Evolutionary conservation across 2,888 invertebrate species (phyloP), one percentile per base, ranked within the genome.

Genomic region (Chloroclystis v-ata): DNA sequence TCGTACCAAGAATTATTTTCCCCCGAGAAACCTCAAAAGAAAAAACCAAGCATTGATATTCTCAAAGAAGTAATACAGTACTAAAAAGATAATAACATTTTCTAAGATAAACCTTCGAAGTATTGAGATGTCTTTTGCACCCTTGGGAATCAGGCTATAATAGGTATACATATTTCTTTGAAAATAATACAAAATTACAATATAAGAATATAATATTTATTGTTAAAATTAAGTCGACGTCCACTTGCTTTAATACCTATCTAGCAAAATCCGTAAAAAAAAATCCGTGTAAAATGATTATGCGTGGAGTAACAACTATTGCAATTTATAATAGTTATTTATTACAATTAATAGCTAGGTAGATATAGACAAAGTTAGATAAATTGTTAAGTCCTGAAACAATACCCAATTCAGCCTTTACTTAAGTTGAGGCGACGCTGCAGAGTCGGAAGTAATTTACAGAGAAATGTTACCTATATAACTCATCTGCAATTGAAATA

Each of bases 401-500:
- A 32, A 16, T 14, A 16, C n/a, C n/a, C 32, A 14, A 16, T n/a
- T 33, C 14, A 32, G 1, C n/a, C 32, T 6, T 14, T 14, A 33
- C 16, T 33, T 13, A 33, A 10, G 12, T n/a, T 14, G 6, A n/a
- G 16, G 32, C 13, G 14, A 9, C 32, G 5, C 55, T 30, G 30
- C 40, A 59, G 52, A 11, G 52, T 54, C 28, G 35, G 40, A 62
- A 52, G 45, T 49, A 53, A 56, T 51, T 40, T 30, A 24, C 6
- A 24, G 29, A 24, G 29, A 20, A 20, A 30, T 40, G 29, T 24
- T 12, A n/a, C n/a, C n/a, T n/a, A 40, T 29, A 40, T 14, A 40
- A 20, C 40, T 30, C 24, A 35, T 35, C 40, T 40, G 40, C 40
- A 30, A 40, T 40, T 40, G 29, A 30, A 40, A 40, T 40, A 40